A percentile compares a stretch with the other conserved stretches of the same genome.
phyloP scores from a whole-genome alignment of 2,113 vertebrate genomes.

The Carlito syrichta region DNA sequence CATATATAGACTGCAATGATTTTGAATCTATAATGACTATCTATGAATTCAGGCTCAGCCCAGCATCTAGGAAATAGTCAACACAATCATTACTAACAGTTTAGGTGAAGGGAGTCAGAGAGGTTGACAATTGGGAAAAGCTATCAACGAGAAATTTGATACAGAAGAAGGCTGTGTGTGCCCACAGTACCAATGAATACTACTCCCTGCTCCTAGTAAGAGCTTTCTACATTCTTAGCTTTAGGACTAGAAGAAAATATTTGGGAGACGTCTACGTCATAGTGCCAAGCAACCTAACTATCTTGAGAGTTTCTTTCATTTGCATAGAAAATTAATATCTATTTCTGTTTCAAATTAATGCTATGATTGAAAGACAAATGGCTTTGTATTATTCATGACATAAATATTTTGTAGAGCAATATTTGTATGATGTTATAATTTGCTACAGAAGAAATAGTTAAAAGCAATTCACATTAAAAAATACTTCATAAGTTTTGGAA shows the following conservation, averaged over 20 bases:
- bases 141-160: not conserved
- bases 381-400: conserved; percentile 10
- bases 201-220: not conserved
- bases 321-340: not conserved
- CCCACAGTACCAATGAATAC: not conserved
- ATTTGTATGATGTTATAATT: conserved; percentile 23
- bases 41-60: not conserved
- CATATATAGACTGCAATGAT: fast-evolving
- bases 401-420: conserved; percentile 43
- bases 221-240: not conserved
- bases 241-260: not conserved
- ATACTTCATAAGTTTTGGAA: conserved; percentile 53
- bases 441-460: conserved; percentile 66
- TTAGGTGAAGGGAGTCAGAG: not conserved
- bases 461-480: conserved; percentile 72
- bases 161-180: not conserved
- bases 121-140: not conserved
- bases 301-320: conserved; percentile 24
- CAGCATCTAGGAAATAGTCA: not conserved
- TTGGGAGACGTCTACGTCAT: not conserved
- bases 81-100: not conserved
- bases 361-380: conserved; percentile 39
- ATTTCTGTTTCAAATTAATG: conserved; percentile 29
- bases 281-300: not conserved
- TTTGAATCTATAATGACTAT: not conserved